These are phyloP conservation scores for Drosophila tripunctata DNA, from an alignment of 2,888 invertebrate species.

Conservation along the genomic window DNA sequence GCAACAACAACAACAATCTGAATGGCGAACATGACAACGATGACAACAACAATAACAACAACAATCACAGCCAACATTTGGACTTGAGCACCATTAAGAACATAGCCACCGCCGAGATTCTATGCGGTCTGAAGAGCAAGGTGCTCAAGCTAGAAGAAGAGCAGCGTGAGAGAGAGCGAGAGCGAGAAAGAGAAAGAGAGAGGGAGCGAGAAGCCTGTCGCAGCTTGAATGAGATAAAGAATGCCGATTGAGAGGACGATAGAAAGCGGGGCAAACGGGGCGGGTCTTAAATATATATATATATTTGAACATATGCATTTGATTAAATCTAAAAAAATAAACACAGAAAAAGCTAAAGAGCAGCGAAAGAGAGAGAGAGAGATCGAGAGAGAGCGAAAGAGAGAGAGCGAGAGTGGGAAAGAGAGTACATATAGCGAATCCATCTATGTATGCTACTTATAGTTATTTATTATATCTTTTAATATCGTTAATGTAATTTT, in stretches of 20 bases:
- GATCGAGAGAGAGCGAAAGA: conserved; percentile 1
- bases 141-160: conserved; percentile 81
- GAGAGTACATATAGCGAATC: conserved; percentile 42
- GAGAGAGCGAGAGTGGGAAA: conserved; percentile 9
- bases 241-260: conserved; percentile 70
- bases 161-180: conserved; percentile 67
- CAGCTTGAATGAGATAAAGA: conserved; percentile 77
- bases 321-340: conserved; percentile 44
- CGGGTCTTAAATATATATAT: conserved; percentile 41
- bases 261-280: conserved; percentile 28
- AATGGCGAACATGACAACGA: conserved; percentile 45
- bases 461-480: conserved; percentile 75
- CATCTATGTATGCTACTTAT: conserved; percentile 68
- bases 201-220: conserved; percentile 66
- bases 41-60: conserved; percentile 54
- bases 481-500: conserved; percentile 75
- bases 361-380: not conserved
- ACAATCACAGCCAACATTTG: conserved; percentile 73
- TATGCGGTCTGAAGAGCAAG: conserved; percentile 81
- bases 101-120: conserved; percentile 80
- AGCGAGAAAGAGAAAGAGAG: conserved; percentile 52
- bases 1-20: conserved; percentile 36
- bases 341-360: conserved; percentile 27
- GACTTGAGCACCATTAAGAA: conserved; percentile 80
- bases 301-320: conserved; percentile 64